Percentiles rank a stretch among this genome's conserved stretches.
Evolutionary conservation across 2,888 invertebrate genomes (phyloP).

Genomic region (Eubasilissa splendida): DNA sequence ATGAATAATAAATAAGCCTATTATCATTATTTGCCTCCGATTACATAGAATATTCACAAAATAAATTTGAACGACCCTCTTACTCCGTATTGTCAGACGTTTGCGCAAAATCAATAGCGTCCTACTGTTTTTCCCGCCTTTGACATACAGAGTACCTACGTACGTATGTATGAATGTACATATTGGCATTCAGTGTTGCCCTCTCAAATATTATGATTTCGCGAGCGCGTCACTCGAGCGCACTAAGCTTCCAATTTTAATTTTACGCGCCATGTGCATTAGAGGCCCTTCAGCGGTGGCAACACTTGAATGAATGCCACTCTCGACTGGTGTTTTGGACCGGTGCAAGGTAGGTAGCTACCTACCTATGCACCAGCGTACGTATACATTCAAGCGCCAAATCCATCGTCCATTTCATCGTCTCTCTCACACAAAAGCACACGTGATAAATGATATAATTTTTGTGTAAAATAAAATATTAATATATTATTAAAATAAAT

Average conservation of each 20-base stretch:
- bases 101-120: constrained; percentile 46
- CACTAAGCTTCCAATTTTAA: constrained; percentile 49
- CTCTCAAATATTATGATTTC: constrained; percentile 37
- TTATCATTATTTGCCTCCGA: constrained; percentile 52
- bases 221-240: constrained; percentile 36
- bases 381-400: not conserved
- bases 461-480: too few relatives aligned
- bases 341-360: constrained; percentile 1
- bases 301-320: constrained; percentile 42
- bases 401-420: too few relatives aligned
- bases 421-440: too few relatives aligned
- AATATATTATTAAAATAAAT: too few relatives aligned
- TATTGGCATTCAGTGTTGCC: constrained; percentile 19
- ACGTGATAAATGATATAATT: too few relatives aligned
- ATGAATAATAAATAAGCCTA: constrained; percentile 47
- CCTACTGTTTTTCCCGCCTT: constrained; percentile 37
- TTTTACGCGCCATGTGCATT: constrained; percentile 52
- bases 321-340: constrained; percentile 24
- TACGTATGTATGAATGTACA: not conserved
- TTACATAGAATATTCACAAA: constrained; percentile 49
- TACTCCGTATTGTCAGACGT: constrained; percentile 43
- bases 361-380: not conserved
- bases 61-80: constrained; percentile 50
- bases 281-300: constrained; percentile 35
- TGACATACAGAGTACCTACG: constrained; percentile 7